Conservation (phyloP, 2,888 invertebrate species). For the Campopleginae sp. region DNA sequence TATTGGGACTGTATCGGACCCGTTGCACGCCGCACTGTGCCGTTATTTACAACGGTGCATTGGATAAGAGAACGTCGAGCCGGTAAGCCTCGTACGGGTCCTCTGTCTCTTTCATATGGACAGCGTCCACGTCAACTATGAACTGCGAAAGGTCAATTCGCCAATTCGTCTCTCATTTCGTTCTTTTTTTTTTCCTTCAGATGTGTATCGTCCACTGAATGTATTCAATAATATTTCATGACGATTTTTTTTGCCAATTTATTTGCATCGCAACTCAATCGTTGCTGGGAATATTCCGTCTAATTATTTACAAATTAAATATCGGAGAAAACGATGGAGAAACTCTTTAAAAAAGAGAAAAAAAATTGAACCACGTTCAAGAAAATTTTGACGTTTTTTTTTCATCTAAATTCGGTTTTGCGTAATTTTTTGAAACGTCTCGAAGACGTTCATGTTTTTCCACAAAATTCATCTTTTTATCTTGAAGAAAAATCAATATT, state of each 20-base stretch:
- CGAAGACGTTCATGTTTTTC: no score
- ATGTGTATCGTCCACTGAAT: background rate
- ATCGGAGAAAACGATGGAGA: background rate
- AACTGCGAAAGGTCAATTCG: background rate
- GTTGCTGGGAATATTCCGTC: background rate
- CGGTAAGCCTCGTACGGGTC: conserved; percentile 11
- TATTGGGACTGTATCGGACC: conserved; percentile 65
- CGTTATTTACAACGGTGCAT: conserved; percentile 77
- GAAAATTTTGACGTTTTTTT: no score
- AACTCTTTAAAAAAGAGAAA: background rate
- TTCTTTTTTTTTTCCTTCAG: background rate
- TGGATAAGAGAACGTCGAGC: conserved; percentile 55
- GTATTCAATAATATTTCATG: background rate
- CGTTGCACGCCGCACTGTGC: conserved; percentile 73
- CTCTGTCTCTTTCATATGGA: conserved; percentile 2
- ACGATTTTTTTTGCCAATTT: background rate
- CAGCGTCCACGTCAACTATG: background rate
- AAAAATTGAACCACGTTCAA: background rate
- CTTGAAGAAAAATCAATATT: background rate
- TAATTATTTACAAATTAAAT: background rate
- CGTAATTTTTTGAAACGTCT: no score
- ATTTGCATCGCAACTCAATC: background rate
- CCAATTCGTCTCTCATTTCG: background rate
- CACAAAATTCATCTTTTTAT: background rate
- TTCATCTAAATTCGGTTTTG: no score